Base-by-base conservation (phyloP, 2,888 invertebrate species). In the Azorinus chamasolen region DNA sequence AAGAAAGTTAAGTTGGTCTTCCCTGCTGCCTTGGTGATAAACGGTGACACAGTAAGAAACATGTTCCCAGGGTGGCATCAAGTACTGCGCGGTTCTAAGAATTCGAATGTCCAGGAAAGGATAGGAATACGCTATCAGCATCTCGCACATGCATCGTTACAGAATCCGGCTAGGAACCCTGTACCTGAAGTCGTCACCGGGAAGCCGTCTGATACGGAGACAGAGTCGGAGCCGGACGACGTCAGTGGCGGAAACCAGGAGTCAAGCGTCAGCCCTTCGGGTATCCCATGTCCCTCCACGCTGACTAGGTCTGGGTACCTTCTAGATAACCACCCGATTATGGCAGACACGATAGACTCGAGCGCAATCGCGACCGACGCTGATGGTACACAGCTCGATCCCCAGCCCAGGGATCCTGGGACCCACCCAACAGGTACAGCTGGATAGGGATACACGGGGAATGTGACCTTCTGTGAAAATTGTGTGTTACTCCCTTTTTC, bases 391-490 rank as follows among this genome's bases (percentile, higher is more conserved):
- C 25, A 14, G 16, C 10, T 43, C 58, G 43, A 18, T 20, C 2
- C 22, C 14, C n/a, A 5, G 6, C 6, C 46, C n/a, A 20, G 4
- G 6, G n/a, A 46, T 16, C 20, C 32, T 16, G 10, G 32, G 18
- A 39, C 41, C 41, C 18, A 55, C 14, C 8, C 24, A 27, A 14
- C 14, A 27, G 4, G 5, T 14, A n/a, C 20, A 39, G 57, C 18
- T 39, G 20, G 14, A 8, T 57, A 57, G 57, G 57, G n/a, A 18
- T 20, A 41, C 57, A 20, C 57, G 57, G 57, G 57, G 41, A 41
- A 18, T 57, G 57, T 41, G 57, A 43, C 57, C 25, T 57, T 57
- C 41, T 57, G 41, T 57, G 57, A 57, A 39, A 2, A 57, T 16
- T 57, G 57, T 41, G 3, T 57, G 4, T 10, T 41, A 10, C 24